phyloP scores from a whole-genome alignment of 1,140 invertebrate genomes.

The Campoletis sonorensis region DNA sequence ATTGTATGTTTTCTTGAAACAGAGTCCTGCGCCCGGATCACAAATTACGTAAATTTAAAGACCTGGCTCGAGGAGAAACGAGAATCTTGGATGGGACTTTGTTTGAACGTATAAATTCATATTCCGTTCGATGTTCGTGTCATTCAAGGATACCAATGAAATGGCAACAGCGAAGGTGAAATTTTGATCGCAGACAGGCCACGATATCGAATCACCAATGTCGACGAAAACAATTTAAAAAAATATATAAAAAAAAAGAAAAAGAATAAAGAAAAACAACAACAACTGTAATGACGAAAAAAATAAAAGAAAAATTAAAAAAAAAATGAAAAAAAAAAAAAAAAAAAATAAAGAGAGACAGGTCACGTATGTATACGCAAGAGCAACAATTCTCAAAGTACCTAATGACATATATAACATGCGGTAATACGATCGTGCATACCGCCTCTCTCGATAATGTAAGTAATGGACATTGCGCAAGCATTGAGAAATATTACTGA shows the following conservation, averaged over 20 bases:
- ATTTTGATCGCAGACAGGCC: constrained; percentile 1
- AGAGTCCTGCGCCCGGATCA: too few species aligned
- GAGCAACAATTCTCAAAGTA: constrained; percentile 1
- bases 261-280: not conserved
- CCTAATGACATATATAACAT: constrained; percentile 2
- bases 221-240: too few species aligned
- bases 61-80: too few species aligned
- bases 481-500: constrained; percentile 57
- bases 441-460: constrained; percentile 45
- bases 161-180: not conserved
- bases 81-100: too few species aligned
- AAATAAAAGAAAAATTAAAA: too few species aligned
- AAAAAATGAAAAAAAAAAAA: too few species aligned
- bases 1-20: too few species aligned
- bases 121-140: too few species aligned
- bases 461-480: constrained; percentile 52
- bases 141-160: not conserved
- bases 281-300: too few species aligned
- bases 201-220: not conserved
- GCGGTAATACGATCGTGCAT: constrained; percentile 49
- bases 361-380: constrained; percentile 25
- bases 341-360: not conserved
- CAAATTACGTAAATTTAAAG: too few species aligned
- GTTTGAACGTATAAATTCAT: too few species aligned
- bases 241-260: too few species aligned